Base-by-base conservation (phyloP, 2,113 vertebrate species). In the Mola mola region DNA sequence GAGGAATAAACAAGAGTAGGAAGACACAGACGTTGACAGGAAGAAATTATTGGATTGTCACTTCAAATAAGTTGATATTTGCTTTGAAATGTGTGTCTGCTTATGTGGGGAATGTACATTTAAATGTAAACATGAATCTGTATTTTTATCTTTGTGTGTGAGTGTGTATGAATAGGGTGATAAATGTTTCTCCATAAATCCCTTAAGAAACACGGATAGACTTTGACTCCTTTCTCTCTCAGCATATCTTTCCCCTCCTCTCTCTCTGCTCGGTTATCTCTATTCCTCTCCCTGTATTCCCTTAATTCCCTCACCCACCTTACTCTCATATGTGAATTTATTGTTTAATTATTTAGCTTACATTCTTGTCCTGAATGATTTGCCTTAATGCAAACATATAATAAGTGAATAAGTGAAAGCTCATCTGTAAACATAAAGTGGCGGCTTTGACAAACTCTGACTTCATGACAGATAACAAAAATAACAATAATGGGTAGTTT, bases 401-500 rank as follows among this genome's bases (percentile, higher is more conserved):
- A n/a, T n/a, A 46, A 59, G 29, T 48, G 20, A 44, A 58, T 26
- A 68, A 74, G 21, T 49, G 16, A 55, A 53, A 60, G 47, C 68
- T 68, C 24, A 37, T 59, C 41, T 59, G 46, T 50, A 78, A 79
- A 75, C 48, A 70, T 57, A 19, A 17, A 33, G 72, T 2, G 1
- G 31, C 28, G 20, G 58, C 58, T 72, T 20, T 53, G 64, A 71
- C 61, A 64, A 1, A 24, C 57, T 60, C 19, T 19, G 33, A 59
- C 24, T 51, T 50, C 6, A 28, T 28, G 9, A 25, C 29, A 48
- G 49, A 44, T 29, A 4, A 9, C 51, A 43, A 29, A 52, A 56
- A 78, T 51, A 52, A 19, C 56, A 49, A 36, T 40, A 21, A 26
- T 4, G 24, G 22, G 38, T 20, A 16, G 38, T 60, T 61, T 47